Base-by-base conservation (phyloP, 2,797 vertebrate species). In the Champsocephalus esox region DNA sequence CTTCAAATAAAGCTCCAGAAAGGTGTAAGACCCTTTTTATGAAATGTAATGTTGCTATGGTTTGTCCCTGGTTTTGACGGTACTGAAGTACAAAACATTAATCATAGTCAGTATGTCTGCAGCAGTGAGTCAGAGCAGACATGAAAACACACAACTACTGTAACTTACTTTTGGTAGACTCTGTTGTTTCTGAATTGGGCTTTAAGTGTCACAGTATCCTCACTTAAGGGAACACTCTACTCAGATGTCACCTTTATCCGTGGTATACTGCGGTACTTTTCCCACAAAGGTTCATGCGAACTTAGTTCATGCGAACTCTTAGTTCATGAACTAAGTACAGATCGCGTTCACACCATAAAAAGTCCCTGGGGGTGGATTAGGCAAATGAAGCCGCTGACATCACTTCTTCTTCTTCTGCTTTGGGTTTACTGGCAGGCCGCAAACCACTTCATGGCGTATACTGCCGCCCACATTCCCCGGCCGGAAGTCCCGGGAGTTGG, bases 21-120 rank as follows among this genome's bases (percentile, higher is more conserved):
- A 55, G 12, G 13, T 50, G 9, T 48, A 3, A 66, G 32, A 3
- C 34, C 5, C 8, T 44, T 12, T 66, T 57, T 66, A 70, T 57
- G 65, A 10, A 34, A 34, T 34, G 34, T 34, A 5, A 34, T 50
- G 55, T 24, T 4, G 32, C 34, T 55, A 55, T 54, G 24, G 3
- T 44, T 49, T 66, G 6, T 55, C 17, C 11, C 21, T 52, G 34
- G 34, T 34, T 34, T 34, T 34, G 60, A 28, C 3, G 52, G 45
- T 7, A 28, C n/a, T 66, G 16, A 51, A 66, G 60, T 56, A 12
- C 41, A 70, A 73, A 64, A 63, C 57, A 65, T 45, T 44, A 49
- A n/a, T 66, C n/a, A 43, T 32, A 21, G 19, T 60, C 0, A 59
- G 45, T 45, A 16, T 6, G 21, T 48, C 43, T 46, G 24, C 49